Conservation (phyloP, 1,140 invertebrate genomes). For the Temnothorax longispinosus region DNA sequence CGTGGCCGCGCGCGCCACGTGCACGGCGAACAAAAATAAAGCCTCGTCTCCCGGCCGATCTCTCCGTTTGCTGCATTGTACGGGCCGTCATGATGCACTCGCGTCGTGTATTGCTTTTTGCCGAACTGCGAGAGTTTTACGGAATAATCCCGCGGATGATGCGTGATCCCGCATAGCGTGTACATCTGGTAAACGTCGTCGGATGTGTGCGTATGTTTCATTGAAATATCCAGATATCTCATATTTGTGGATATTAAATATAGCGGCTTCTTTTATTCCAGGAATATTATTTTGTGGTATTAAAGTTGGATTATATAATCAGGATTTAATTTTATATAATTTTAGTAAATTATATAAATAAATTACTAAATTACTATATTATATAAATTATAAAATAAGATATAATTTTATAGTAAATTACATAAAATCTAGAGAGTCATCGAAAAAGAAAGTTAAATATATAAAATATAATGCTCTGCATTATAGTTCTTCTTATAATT, state of each 20-base stretch:
- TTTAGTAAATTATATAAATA: background rate
- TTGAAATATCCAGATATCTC: background rate
- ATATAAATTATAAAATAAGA: too few species aligned
- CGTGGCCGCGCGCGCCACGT: constrained; percentile 9
- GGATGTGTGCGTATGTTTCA: background rate
- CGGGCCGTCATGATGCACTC: constrained; percentile 65
- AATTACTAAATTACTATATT: too few species aligned
- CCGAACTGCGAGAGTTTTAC: constrained; percentile 38
- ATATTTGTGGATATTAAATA: background rate
- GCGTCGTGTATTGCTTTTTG: constrained; percentile 59
- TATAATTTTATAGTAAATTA: background rate
- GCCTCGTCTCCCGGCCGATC: constrained; percentile 65
- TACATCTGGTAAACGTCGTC: background rate
- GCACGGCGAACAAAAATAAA: constrained; percentile 62
- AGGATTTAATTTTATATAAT: too few species aligned
- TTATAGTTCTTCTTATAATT: background rate
- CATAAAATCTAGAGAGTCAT: background rate
- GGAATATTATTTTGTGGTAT: background rate
- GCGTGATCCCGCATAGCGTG: background rate
- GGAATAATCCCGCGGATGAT: background rate
- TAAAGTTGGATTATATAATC: background rate
- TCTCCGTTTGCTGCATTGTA: constrained; percentile 55
- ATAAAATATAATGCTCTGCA: background rate
- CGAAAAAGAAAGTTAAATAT: background rate
- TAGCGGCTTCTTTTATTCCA: background rate